Conservation (phyloP, 2,888 invertebrate genomes). For the Heliconius charithonia region DNA sequence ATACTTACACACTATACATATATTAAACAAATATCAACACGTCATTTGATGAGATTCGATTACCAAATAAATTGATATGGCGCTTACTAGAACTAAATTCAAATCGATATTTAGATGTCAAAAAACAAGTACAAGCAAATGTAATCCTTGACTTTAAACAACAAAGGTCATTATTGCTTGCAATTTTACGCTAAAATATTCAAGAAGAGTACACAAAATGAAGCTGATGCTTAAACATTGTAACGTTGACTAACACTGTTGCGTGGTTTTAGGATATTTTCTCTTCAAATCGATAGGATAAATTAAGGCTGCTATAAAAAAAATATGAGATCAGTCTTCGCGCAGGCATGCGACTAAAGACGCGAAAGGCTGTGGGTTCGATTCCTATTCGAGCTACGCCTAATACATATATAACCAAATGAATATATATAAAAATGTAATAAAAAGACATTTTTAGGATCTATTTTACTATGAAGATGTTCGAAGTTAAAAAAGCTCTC, state of each 20-base stretch:
- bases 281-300: neutral
- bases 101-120: conserved; percentile 23
- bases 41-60: conserved; percentile 7
- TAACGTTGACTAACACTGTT: neutral
- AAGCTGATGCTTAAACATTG: conserved; percentile 12
- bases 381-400: too few species aligned
- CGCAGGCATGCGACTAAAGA: too few species aligned
- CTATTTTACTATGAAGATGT: too few species aligned
- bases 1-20: too few species aligned
- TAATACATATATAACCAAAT: too few species aligned
- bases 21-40: neutral
- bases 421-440: too few species aligned
- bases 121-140: neutral
- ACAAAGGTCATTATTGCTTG: neutral
- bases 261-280: neutral
- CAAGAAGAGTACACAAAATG: conserved; percentile 4
- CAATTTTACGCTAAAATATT: neutral
- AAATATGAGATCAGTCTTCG: neutral
- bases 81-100: conserved; percentile 10
- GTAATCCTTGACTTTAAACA: neutral
- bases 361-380: too few species aligned
- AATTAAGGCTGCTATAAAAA: neutral
- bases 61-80: conserved; percentile 15
- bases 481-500: too few species aligned
- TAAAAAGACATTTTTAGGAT: too few species aligned